Base-by-base conservation (phyloP, 2,113 vertebrate genomes). In the Motacilla tschutschensis region DNA sequence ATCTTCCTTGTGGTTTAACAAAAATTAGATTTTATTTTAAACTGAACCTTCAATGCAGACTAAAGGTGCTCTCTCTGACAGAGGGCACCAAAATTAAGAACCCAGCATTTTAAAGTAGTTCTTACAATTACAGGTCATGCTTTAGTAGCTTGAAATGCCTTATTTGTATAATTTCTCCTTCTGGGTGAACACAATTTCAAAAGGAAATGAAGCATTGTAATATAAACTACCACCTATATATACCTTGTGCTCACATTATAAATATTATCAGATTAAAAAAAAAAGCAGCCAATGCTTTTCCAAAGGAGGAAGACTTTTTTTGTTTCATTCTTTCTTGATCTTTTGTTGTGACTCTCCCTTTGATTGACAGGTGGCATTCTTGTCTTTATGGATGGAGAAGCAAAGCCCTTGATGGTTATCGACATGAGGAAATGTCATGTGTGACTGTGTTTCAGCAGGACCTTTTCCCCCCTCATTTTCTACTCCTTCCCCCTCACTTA, bases 331-430 rank as follows among this genome's bases (percentile, higher is more conserved):
- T 70, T 66, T 80, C 90, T 89, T 93, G 53, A 90, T 89, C 83
- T 91, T 89, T 88, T 94, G 89, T 93, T 86, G 48, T 44, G 38
- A 91, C 77, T 93, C 92, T 95, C 67, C 29, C 64, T 95, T 93
- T 98, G 98, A 99, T 96, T 98, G 98, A 97, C 98, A 98, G 95
- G 96, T 98, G 98, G 97, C 98, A 99, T 99, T 98, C 98, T 96
- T 97, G 97, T 97, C 97, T 97, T 97, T 96, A 95, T 96, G 97
- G 97, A 96, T 97, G 97, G 96, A 96, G 96, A 97, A 97, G 97
- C 97, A 97, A 96, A 97, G 97, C 95, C 95, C 96, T 86, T 96
- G 98, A 98, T 98, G 97, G 97, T 98, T 99, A 99, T 99, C 97
- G 97, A 98, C 97, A 97, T 96, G 96, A 96, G 96, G 97, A 98